Evolutionary conservation across 2,113 vertebrate genomes (phyloP), one percentile per base, ranked within the genome.

Genomic region (Xyliphius kryptos): DNA sequence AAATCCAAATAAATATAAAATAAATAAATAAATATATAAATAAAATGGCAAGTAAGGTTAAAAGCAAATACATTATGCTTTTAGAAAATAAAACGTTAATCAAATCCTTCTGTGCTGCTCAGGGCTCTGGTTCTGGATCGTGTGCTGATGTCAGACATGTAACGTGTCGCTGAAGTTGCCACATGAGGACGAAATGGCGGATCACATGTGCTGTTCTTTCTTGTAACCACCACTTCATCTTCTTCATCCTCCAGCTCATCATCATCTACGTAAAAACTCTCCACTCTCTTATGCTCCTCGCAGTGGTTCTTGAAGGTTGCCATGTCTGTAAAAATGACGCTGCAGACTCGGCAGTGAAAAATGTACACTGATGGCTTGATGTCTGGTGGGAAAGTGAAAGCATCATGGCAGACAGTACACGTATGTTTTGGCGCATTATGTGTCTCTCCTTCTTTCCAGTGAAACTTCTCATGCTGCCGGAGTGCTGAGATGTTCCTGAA

Each of bases 261-360:
- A 0, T 49, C 58, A 9, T 62, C 36, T 1, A 46, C 67, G 2
- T 69, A 43, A 49, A 2, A 61, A 67, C 61, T 77, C 52, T 71
- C 78, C 67, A 70, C 77, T 69, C 38, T 77, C 56, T 81, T 73
- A 57, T 86, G 86, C 48, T 76, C 85, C 26, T 74, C 74, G 49
- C 85, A 84, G 53, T 81, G 84, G 26, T 73, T 85, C 58, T 81
- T 76, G 59, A 88, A 88, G 14, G 78, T 70, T 12, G 71, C 70
- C 74, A 88, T 71, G 64, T 82, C 70, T 13, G 79, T 76, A 2
- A 84, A 83, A 0, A 74, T 81, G 62, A 41, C 21, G 73, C 80
- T 85, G 80, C 88, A 90, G 66, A 87, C 74, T 63, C 80, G 79
- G 75, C 88, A 89, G 72, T 81, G 86, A 40, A 85, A 87, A 0